phyloP scores from a whole-genome alignment of 2,113 vertebrate species.

The Cyanoderma ruficeps region DNA sequence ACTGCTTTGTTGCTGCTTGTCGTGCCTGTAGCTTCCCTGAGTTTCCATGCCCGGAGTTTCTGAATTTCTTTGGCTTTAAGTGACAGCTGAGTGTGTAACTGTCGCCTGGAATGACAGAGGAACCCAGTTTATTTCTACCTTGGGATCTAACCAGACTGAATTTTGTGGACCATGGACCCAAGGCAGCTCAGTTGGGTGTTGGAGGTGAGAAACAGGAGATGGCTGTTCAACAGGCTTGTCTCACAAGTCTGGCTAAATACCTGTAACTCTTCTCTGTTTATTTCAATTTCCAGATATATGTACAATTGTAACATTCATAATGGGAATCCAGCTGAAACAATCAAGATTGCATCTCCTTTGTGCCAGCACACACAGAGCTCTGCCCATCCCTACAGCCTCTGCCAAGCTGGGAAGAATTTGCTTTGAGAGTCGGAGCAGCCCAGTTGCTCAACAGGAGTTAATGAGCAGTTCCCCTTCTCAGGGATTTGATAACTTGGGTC shows the following conservation, averaged over 20 bases:
- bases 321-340: background rate
- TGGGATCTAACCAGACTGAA: background rate
- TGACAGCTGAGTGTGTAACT: background rate
- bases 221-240: background rate
- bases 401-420: background rate
- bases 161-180: background rate
- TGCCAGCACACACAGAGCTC: background rate
- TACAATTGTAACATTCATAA: background rate
- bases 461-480: background rate
- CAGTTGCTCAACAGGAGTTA: background rate
- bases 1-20: background rate
- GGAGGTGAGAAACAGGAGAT: background rate
- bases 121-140: background rate
- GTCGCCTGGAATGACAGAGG: background rate
- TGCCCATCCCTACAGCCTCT: background rate
- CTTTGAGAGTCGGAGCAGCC: background rate
- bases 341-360: background rate
- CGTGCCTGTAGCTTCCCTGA: background rate
- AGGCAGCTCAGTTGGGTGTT: background rate
- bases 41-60: background rate
- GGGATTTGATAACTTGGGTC: background rate
- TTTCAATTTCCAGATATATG: background rate
- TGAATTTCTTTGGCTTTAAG: background rate
- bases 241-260: background rate
- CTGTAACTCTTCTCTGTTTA: background rate